phyloP scores from a whole-genome alignment of 2,797 vertebrate species.

The Channallabes apus region DNA sequence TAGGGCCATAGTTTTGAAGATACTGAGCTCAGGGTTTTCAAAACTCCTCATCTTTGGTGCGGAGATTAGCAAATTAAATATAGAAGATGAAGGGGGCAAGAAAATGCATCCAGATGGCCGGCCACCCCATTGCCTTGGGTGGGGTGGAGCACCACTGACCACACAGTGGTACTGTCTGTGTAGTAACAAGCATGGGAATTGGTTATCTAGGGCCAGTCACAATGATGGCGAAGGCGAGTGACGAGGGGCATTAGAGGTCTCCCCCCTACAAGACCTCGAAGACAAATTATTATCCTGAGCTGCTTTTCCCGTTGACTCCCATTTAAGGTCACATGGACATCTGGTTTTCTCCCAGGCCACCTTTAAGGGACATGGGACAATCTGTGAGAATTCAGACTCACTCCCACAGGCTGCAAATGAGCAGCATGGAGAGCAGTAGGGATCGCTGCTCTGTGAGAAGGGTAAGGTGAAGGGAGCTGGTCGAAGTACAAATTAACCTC shows the following conservation, averaged over 20 bases:
- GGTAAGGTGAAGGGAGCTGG: slow-evolving; percentile 40
- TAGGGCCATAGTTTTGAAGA: background rate
- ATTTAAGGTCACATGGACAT: slow-evolving; percentile 48
- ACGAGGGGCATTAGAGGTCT: slow-evolving; percentile 41
- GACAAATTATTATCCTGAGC: slow-evolving; percentile 48
- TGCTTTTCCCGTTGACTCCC: slow-evolving; percentile 39
- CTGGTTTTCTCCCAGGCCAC: slow-evolving; percentile 40
- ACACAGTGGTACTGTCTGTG: slow-evolving; percentile 45
- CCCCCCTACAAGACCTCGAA: slow-evolving; percentile 29
- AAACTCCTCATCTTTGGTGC: slow-evolving; percentile 27
- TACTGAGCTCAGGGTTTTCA: slow-evolving; percentile 9
- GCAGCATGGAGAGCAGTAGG: slow-evolving; percentile 37
- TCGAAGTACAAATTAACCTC: slow-evolving; percentile 48
- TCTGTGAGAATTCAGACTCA: slow-evolving; percentile 36
- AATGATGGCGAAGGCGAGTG: slow-evolving; percentile 7
- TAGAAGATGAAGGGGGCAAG: slow-evolving; percentile 49
- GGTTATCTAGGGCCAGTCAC: slow-evolving; percentile 44
- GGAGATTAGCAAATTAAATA: slow-evolving; percentile 61
- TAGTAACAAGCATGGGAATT: slow-evolving; percentile 31
- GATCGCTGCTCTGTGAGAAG: slow-evolving; percentile 45
- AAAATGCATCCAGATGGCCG: slow-evolving; percentile 54
- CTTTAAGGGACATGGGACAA: slow-evolving; percentile 36
- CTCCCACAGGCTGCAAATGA: slow-evolving; percentile 42
- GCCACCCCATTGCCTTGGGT: slow-evolving; percentile 23
- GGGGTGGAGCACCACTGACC: slow-evolving; percentile 32